phyloP scores from a whole-genome alignment of 2,888 invertebrate species.

The Cybosia mesomella region DNA sequence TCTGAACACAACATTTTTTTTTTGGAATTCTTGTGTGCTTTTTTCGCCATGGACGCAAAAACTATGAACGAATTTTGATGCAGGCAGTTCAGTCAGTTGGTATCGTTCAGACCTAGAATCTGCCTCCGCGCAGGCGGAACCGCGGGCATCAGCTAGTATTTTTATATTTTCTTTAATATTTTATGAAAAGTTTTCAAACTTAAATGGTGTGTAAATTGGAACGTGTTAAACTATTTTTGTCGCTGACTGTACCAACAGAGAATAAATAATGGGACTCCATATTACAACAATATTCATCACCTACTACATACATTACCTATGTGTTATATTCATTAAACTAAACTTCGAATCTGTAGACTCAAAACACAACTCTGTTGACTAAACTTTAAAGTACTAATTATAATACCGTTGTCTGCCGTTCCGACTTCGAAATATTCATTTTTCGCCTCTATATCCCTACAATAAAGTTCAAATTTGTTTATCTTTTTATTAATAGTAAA shows the following conservation, averaged over 20 bases:
- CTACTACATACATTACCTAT: background rate
- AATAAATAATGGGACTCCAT: background rate
- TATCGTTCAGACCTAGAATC: too few relatives aligned
- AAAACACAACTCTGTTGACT: background rate
- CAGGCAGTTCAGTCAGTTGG: too few relatives aligned
- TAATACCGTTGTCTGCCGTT: background rate
- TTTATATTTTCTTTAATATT: too few relatives aligned
- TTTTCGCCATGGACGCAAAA: too few relatives aligned
- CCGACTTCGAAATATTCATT: background rate
- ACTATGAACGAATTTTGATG: too few relatives aligned
- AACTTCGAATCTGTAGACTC: too few relatives aligned
- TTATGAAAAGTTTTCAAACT: too few relatives aligned
- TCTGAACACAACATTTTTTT: too few relatives aligned
- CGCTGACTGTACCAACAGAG: background rate
- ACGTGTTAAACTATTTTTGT: background rate
- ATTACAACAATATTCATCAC: constrained; percentile 10
- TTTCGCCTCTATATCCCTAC: background rate
- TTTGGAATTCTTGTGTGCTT: too few relatives aligned
- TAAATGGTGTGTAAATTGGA: background rate
- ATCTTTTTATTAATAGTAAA: constrained; percentile 23
- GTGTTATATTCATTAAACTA: constrained; percentile 3
- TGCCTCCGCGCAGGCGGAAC: too few relatives aligned
- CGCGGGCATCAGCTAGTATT: too few relatives aligned
- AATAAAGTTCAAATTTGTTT: constrained; percentile 11
- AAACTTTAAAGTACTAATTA: background rate